Base-by-base conservation (phyloP, 2,888 invertebrate genomes). In the Machimus atricapillus region DNA sequence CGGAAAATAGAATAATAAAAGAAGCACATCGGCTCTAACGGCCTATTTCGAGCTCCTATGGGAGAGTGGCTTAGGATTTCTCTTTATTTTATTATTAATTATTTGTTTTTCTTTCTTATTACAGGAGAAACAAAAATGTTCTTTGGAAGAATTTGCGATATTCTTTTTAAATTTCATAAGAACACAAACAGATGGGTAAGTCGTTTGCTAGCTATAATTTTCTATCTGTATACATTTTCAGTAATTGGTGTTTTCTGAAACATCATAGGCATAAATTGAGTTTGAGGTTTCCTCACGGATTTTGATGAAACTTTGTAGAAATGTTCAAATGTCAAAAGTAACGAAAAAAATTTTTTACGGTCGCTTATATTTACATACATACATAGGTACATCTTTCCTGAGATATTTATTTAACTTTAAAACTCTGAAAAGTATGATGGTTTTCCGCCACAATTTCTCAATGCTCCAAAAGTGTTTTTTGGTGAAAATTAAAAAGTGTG, bases 91-190 rank as follows among this genome's bases (percentile, higher is more conserved):
- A 66, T 66, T 66, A 66, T 52, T 52, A 52, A 52, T 52, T n/a
- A 23, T 66, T 23, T 23, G 12, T 23, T 27, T 58, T 37, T 58
- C 66, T 77, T 77, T 77, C 19, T 58, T 86, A 66, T 73, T 46
- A 6, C 58, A 86, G 79, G 86, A 73, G 40, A 81, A 40, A 46
- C 43, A 58, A 58, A 81, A 73, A 14, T 91, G 90, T 86, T 90
- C 90, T 31, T 81, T 92, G 58, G 92, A 93, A 86, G 94, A 94
- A 89, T 95, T 95, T 91, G 94, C 94, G 46, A 92, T 94, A n/a
- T 94, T 93, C 90, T 95, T 94, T 90, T 90, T 95, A 88, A 93
- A 94, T 34, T 94, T 93, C 90, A 90, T 95, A 88, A 92, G 94
- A 79, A 93, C 91, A 89, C 94, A 94, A 90, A 94, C 94, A 56